Conservation (phyloP, 2,113 vertebrate species). For the Paralichthys olivaceus region DNA sequence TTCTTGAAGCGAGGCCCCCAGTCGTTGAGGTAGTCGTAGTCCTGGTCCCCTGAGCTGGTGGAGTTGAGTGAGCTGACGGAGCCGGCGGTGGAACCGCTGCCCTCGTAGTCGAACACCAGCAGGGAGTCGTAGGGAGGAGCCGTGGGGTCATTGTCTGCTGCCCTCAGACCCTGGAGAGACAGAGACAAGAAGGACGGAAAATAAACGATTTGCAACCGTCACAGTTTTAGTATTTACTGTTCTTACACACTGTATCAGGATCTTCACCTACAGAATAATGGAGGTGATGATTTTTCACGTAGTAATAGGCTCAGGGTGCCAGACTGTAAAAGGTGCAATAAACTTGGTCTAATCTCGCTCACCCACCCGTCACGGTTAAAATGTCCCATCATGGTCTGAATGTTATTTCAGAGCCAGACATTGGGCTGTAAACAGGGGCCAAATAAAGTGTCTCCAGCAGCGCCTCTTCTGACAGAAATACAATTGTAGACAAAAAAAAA, state of each 20-base stretch:
- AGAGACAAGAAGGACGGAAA: conserved; percentile 2
- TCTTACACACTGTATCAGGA: background rate
- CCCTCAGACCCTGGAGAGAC: conserved; percentile 88
- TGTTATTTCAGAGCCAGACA: conserved; percentile 29
- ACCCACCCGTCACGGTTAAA: conserved; percentile 33
- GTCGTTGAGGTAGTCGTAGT: conserved; percentile 95
- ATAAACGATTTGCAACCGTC: background rate
- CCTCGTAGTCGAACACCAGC: conserved; percentile 98
- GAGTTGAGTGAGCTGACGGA: conserved; percentile 95
- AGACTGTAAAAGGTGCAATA: conserved; percentile 42
- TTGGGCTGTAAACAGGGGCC: background rate
- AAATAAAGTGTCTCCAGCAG: conserved; percentile 6
- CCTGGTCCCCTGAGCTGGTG: conserved; percentile 93
- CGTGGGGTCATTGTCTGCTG: conserved; percentile 93
- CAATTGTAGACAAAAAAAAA: background rate
- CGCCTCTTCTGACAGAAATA: background rate
- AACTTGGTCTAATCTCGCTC: conserved; percentile 36
- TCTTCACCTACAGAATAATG: conserved; percentile 2
- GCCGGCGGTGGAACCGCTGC: conserved; percentile 93
- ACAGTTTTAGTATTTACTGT: background rate
- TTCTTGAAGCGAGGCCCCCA: conserved; percentile 98
- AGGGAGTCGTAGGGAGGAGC: conserved; percentile 96
- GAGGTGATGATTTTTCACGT: conserved; percentile 31
- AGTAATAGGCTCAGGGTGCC: conserved; percentile 24
- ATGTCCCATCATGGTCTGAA: conserved; percentile 31